Evolutionary conservation across 23 tunicate genomes (phyloP), one percentile per base, ranked within the genome.

Genomic region (Halocynthia roretzi): DNA sequence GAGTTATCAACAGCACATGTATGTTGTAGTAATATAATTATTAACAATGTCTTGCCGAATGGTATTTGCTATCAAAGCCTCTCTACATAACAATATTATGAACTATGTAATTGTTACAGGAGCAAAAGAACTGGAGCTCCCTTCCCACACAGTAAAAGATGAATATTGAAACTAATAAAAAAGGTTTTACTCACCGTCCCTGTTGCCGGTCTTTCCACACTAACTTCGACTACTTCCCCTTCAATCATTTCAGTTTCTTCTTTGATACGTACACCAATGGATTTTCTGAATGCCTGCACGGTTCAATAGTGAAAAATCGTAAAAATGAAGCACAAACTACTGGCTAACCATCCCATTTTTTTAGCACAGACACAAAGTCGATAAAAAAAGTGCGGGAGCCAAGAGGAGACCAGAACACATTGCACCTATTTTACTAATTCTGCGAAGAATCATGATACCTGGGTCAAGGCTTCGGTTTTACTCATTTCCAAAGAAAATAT

Each of bases 191-290:
- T 81, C 57, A 87, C 93, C n/a, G 99, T 81, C 52, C 99, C 99
- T 53, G 99, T 94, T 7, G 99, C 99, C 5, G 99, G 99, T 72
- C 99, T 56, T 81, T 94, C 99, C n/a, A 94, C 94, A 67, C 84
- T 70, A 40, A 94, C 94, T 84, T 94, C 99, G 0, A 94, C 99
- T 19, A 94, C 99, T 67, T 94, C 99, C 53, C 99, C 99, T 84
- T 94, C 99, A 22, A 94, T 84, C 88, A 94, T 87, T 74, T 94
- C 99, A 22, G 93, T 88, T 88, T 94, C 99, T 72, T 94, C 99
- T 67, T 94, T 94, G 17, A 94, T 94, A 12, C 99, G 83, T 9
- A 94, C 95, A 5, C 99, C 99, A 77, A 94, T 94, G 0, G 99
- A 75, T 77, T 94, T 94, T 62, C 99, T 75, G 54, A 94, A 94